phyloP scores from a whole-genome alignment of 2,888 invertebrate genomes.

The Girardia tigrina region DNA sequence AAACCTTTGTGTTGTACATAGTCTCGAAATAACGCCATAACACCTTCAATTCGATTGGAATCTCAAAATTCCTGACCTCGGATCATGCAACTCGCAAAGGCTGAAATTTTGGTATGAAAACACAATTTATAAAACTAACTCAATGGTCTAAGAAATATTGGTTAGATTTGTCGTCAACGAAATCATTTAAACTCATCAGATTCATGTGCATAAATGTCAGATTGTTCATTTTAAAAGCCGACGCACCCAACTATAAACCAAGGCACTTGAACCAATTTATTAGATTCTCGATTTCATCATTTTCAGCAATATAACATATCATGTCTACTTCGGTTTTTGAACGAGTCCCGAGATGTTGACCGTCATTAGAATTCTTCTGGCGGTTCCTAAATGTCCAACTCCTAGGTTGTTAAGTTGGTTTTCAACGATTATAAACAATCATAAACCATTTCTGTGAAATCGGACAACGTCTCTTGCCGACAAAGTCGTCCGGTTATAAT shows the following conservation, averaged over 20 bases:
- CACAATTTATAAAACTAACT: slow-evolving; percentile 97
- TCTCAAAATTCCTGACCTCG: slow-evolving; percentile 54
- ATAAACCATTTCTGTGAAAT: slow-evolving; percentile 99
- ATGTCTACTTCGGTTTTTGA: slow-evolving; percentile 41
- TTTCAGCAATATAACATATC: slow-evolving; percentile 43
- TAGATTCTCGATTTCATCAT: slow-evolving; percentile 47
- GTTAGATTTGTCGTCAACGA: slow-evolving; percentile 44
- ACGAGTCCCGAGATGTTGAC: slow-evolving; percentile 37
- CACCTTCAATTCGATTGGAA: slow-evolving; percentile 60
- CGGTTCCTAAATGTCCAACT: slow-evolving; percentile 41
- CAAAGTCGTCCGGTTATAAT: slow-evolving; percentile 53
- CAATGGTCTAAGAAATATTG: slow-evolving; percentile 87
- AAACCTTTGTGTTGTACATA: slow-evolving; percentile 95
- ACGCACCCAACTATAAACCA: slow-evolving; percentile 39
- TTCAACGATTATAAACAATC: slow-evolving; percentile 54
- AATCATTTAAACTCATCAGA: slow-evolving; percentile 52
- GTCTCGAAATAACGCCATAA: slow-evolving; percentile 95
- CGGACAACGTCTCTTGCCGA: slow-evolving; percentile 90
- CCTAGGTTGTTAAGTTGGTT: slow-evolving; percentile 40
- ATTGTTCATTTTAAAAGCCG: slow-evolving; percentile 55
- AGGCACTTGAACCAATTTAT: slow-evolving; percentile 45
- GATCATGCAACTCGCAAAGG: slow-evolving; percentile 88
- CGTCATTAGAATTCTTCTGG: slow-evolving; percentile 38
- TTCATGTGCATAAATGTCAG: slow-evolving; percentile 39
- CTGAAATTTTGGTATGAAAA: slow-evolving; percentile 90